Base-by-base conservation (phyloP, 2,888 invertebrate species). In the Abrostola tripartita region DNA sequence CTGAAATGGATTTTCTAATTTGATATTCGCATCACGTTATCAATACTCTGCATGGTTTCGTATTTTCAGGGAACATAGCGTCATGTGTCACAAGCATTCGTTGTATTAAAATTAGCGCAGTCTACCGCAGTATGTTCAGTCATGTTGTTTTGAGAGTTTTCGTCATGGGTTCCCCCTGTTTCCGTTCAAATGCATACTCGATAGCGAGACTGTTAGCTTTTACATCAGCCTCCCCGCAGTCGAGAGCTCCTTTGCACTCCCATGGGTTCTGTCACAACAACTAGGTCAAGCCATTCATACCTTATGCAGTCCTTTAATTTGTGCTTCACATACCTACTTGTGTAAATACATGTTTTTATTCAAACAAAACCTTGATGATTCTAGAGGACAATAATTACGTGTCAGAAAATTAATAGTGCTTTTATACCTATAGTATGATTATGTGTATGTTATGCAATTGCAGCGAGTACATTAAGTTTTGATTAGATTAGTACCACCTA, bases 241-340 rank as follows among this genome's bases (percentile, higher is more conserved):
- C 65, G 62, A 78, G 77, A 62, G 68, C 61, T 68, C 66, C 61
- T 71, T 66, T 50, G 50, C 60, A 49, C 59, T 79, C 79, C 73
- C 79, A 65, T 73, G 71, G 66, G 76, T 58, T 75, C 63, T 61
- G 71, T 68, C 61, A 56, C 61, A 61, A 65, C 61, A 78, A 73
- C 68, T 79, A 76, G 78, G 78, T 78, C 79, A 78, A 68, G 53
- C 73, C 60, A 79, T 69, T 57, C 62, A 75, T 75, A 62, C 67
- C 71, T 74, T 79, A 76, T 68, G 64, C 61, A 63, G 65, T 70
- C 73, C 66, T 78, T 76, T 68, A 65, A 55, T 58, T 70, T 73
- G 69, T 60, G 52, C 65, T 66, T 50, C 42, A 67, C 58, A 40
- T 52, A 24, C 24, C 14, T 60, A 59, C 71, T 63, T 56, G 55